phyloP scores from a whole-genome alignment of 2,888 invertebrate species.

The Drosophila tripunctata region DNA sequence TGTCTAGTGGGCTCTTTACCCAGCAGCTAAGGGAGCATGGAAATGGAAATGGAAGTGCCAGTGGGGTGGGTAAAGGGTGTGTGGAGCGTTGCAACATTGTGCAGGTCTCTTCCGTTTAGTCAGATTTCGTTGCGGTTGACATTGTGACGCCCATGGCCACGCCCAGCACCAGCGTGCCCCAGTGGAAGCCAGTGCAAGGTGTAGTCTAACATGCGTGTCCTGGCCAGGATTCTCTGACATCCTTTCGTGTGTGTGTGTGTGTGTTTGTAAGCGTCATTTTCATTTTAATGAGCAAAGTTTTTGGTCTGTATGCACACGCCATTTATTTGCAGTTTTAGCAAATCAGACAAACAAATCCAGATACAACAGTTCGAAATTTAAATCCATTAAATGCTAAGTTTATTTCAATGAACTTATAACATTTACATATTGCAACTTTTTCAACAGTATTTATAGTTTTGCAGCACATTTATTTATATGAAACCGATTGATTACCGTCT shows the following conservation, averaged over 20 bases:
- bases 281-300: conserved; percentile 77
- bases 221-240: conserved; percentile 13
- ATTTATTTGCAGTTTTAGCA: conserved; percentile 66
- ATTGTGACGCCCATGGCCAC: conserved; percentile 66
- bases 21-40: not conserved
- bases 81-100: no score
- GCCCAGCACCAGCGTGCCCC: no score
- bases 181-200: not conserved
- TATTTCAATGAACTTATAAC: no score
- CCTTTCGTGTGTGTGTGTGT: conserved; percentile 4
- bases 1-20: conserved; percentile 8
- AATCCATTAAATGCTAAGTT: conserved; percentile 47
- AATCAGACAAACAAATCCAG: conserved; percentile 43
- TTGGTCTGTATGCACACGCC: conserved; percentile 38
- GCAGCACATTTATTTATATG: no score
- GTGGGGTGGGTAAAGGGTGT: not conserved
- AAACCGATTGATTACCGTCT: no score
- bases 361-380: conserved; percentile 38
- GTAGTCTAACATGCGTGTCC: conserved; percentile 28
- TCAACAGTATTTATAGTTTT: no score
- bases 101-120: conserved; percentile 48
- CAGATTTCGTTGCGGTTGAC: conserved; percentile 70
- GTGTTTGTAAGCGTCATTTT: not conserved
- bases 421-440: no score
- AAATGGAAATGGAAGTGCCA: not conserved